These are phyloP conservation scores for Haliclona indistincta DNA, from an alignment of 37 sponge, comb jelly and placozoan species.

Conservation along the genomic window DNA sequence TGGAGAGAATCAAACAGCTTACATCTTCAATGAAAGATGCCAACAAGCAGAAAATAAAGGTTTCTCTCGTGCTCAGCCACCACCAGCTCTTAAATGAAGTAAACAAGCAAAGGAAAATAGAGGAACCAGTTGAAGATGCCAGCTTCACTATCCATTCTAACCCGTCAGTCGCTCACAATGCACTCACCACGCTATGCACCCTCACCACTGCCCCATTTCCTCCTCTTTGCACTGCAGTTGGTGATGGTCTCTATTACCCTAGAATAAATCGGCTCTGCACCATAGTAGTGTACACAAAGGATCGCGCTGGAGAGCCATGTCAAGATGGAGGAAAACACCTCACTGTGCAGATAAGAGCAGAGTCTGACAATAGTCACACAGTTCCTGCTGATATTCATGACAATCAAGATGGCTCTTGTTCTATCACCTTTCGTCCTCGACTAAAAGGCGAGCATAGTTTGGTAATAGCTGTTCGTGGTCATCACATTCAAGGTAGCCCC, in stretches of 20 bases:
- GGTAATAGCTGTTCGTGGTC: constrained; percentile 73
- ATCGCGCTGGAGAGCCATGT: constrained; percentile 66
- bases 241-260: constrained; percentile 75
- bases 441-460: constrained; percentile 59
- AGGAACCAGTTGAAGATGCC: constrained; percentile 62
- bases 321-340: constrained; percentile 62
- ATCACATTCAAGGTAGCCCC: constrained; percentile 78
- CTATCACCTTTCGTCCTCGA: constrained; percentile 65
- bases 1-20: constrained; percentile 17
- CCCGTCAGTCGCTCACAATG: constrained; percentile 18
- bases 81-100: constrained; percentile 33
- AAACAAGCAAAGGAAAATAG: constrained; percentile 16
- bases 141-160: constrained; percentile 57
- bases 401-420: constrained; percentile 77
- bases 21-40: constrained; percentile 29
- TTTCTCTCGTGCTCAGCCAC: constrained; percentile 18
- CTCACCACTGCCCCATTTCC: constrained; percentile 82
- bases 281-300: constrained; percentile 64
- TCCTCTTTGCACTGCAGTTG: constrained; percentile 70
- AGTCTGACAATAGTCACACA: too few relatives aligned
- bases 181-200: constrained; percentile 47
- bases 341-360: constrained; percentile 25
- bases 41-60: constrained; percentile 24
- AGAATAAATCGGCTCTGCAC: constrained; percentile 59
- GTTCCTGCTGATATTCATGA: constrained; percentile 52